A percentile compares a stretch with the other conserved stretches of the same genome.
Conservation (phyloP, 2,888 invertebrate species). For the Ceratothoa steindachneri region DNA sequence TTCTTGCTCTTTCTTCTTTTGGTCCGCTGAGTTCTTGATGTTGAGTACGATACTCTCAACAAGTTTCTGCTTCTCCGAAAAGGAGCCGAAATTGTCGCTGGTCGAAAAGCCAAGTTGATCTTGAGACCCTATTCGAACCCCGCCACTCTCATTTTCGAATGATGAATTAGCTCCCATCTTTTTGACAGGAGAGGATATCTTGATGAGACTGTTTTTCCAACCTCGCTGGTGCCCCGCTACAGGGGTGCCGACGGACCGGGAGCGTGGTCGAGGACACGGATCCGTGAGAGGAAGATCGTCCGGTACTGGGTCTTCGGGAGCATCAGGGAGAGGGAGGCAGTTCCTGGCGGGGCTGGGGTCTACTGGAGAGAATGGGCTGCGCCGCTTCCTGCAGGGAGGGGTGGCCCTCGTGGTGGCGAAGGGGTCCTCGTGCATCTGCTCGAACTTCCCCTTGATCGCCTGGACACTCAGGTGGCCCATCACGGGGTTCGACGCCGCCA, state of each 20-base stretch:
- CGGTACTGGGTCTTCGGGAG: background rate
- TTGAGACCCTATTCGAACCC: background rate
- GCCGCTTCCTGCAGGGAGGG: background rate
- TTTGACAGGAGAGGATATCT: background rate
- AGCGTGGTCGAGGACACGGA: background rate
- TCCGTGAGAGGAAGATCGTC: background rate
- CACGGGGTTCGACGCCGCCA: too few relatives aligned
- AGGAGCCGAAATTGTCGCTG: background rate
- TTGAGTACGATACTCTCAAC: background rate
- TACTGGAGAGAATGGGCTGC: background rate
- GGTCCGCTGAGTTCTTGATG: background rate
- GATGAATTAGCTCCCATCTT: background rate
- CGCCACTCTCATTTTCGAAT: background rate
- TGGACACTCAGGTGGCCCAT: constrained; percentile 24
- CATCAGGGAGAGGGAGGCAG: background rate
- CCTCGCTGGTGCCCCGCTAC: background rate
- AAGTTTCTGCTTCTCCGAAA: background rate
- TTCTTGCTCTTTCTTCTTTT: background rate
- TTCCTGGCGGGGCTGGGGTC: background rate
- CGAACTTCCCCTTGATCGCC: constrained; percentile 32
- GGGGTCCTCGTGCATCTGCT: constrained; percentile 20
- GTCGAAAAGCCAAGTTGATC: background rate
- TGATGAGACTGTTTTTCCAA: background rate
- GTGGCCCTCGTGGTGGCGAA: background rate
- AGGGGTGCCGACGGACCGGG: background rate